phyloP scores from a whole-genome alignment of 2,888 invertebrate genomes.

The Slavum lentiscoides region DNA sequence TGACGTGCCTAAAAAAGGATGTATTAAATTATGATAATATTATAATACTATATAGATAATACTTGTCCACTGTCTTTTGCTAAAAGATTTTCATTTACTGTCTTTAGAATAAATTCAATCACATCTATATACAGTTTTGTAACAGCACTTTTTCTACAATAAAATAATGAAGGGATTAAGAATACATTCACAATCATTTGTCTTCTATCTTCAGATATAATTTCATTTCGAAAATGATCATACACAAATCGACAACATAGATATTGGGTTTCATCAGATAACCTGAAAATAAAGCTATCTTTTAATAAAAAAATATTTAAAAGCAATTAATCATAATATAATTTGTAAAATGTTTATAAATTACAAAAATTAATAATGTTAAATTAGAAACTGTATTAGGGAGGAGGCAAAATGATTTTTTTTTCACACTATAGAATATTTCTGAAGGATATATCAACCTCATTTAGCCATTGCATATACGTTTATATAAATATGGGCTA shows the following conservation, averaged over 20 bases:
- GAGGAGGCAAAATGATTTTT: too few relatives aligned
- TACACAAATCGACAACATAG: constrained; percentile 24
- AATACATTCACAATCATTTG: constrained; percentile 37
- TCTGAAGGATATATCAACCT: too few relatives aligned
- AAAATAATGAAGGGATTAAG: constrained; percentile 23
- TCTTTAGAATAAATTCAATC: constrained; percentile 56
- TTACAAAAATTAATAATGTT: too few relatives aligned
- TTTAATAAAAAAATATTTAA: too few relatives aligned
- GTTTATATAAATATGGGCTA: too few relatives aligned
- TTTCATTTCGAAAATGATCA: constrained; percentile 45
- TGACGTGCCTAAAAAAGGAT: constrained; percentile 15
- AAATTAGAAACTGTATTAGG: too few relatives aligned
- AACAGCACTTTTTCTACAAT: constrained; percentile 24
- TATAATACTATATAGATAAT: not conserved
- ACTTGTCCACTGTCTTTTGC: constrained; percentile 33
- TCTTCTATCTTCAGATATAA: constrained; percentile 12
- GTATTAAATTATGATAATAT: not conserved
- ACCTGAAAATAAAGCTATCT: constrained; percentile 43
- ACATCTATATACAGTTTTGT: constrained; percentile 52
- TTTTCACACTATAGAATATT: too few relatives aligned
- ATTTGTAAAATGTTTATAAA: too few relatives aligned
- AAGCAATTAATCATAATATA: too few relatives aligned
- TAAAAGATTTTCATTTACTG: constrained; percentile 56
- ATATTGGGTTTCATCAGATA: constrained; percentile 56
- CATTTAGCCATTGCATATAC: too few relatives aligned